These are phyloP conservation scores for Piscicola geometra DNA, from an alignment of 2,888 invertebrate species.

Conservation along the genomic window DNA sequence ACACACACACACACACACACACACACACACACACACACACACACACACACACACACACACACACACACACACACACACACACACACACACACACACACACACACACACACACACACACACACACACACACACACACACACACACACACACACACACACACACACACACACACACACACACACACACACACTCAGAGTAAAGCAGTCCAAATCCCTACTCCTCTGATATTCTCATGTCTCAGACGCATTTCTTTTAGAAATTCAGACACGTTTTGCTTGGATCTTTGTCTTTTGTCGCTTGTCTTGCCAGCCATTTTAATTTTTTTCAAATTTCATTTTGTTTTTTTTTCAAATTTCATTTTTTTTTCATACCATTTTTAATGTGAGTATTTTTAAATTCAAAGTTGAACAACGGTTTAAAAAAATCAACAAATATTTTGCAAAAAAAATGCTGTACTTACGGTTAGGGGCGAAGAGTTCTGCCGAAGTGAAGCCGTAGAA, in stretches of 20 bases:
- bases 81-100: conserved; percentile 36
- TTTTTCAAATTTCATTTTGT: no score
- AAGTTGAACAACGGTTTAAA: no score
- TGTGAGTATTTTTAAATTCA: no score
- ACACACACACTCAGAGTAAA: neutral
- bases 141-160: conserved; percentile 22
- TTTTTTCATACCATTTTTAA: no score
- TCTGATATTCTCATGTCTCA: no score
- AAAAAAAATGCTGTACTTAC: neutral
- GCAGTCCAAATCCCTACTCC: no score
- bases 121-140: conserved; percentile 31
- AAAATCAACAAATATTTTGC: no score
- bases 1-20: conserved; percentile 34
- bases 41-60: conserved; percentile 34
- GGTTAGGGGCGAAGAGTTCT: neutral
- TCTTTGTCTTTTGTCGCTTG: no score
- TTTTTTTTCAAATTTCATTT: no score
- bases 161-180: neutral
- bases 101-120: conserved; percentile 53
- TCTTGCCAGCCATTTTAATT: no score
- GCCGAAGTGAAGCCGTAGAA: neutral
- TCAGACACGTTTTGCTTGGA: no score
- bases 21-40: conserved; percentile 17
- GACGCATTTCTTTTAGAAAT: no score
- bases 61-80: conserved; percentile 35